Percentiles rank a stretch among this genome's conserved stretches.
Evolutionary conservation across 1,140 invertebrate species (phyloP).

Genomic region (Macrostomum lignano): DNA sequence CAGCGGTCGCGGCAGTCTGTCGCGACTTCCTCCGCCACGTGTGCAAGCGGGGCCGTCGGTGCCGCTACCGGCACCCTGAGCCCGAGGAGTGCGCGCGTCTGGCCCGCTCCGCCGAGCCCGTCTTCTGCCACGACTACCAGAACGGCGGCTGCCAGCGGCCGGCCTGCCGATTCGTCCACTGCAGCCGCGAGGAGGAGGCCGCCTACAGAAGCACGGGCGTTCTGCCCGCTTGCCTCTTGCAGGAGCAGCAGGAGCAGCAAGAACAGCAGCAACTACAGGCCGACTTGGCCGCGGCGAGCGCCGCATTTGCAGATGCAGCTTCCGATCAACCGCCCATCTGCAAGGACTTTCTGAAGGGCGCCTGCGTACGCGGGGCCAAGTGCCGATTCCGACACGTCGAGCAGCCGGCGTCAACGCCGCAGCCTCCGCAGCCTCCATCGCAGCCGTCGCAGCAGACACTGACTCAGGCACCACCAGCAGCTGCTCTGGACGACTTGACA

Average conservation of each 20-base stretch:
- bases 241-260: too few relatives aligned
- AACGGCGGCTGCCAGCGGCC: conserved; percentile 34
- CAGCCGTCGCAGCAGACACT: too few relatives aligned
- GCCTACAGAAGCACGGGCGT: conserved; percentile 39
- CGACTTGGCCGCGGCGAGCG: too few relatives aligned
- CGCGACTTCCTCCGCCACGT: conserved; percentile 35
- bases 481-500: too few relatives aligned
- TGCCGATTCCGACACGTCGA: conserved; percentile 48
- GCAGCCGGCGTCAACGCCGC: too few relatives aligned
- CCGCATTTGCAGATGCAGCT: too few relatives aligned
- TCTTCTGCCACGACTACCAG: conserved; percentile 58
- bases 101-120: conserved; percentile 19
- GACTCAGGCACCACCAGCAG: too few relatives aligned
- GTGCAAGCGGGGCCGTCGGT: conserved; percentile 45
- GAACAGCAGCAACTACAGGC: too few relatives aligned
- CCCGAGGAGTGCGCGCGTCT: conserved; percentile 20
- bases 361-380: conserved; percentile 43
- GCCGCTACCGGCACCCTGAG: conserved; percentile 40
- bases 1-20: too few relatives aligned
- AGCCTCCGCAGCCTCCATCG: too few relatives aligned
- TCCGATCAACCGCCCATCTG: too few relatives aligned
- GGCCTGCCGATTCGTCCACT: conserved; percentile 45
- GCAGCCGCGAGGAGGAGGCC: conserved; percentile 44
- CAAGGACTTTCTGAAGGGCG: conserved; percentile 34
- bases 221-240: conserved; percentile 27